A percentile compares a stretch with the other conserved stretches of the same genome.
Conservation (phyloP, 2,113 vertebrate genomes). For the Oceanodroma tethys region DNA sequence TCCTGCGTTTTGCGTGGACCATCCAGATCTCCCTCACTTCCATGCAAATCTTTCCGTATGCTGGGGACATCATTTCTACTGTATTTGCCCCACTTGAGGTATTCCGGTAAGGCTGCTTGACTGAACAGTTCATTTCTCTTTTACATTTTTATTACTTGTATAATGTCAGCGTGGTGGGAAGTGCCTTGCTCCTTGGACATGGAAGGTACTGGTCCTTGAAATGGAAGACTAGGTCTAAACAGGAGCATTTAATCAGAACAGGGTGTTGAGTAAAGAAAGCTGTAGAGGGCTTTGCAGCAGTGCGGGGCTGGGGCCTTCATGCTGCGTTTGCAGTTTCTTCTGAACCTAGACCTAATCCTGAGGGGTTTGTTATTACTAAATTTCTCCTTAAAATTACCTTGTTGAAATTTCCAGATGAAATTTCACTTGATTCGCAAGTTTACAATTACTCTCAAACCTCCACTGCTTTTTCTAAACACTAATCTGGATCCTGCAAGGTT, state of each 20-base stretch:
- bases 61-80: slow-evolving; percentile 87
- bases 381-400: not conserved
- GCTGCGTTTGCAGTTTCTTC: not conserved
- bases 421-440: not conserved
- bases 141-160: not conserved
- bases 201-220: not conserved
- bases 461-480: not conserved
- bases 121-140: not conserved
- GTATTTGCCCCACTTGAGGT: slow-evolving; percentile 95
- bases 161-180: rapidly evolving
- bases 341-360: not conserved
- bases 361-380: not conserved
- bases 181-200: rapidly evolving
- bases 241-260: not conserved
- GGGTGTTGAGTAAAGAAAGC: not conserved
- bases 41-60: slow-evolving; percentile 74
- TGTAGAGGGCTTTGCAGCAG: not conserved
- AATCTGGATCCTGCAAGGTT: not conserved
- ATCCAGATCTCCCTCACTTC: slow-evolving; percentile 88
- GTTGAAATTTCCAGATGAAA: not conserved
- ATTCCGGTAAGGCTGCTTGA: slow-evolving; percentile 83
- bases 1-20: slow-evolving; percentile 96
- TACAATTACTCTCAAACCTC: not conserved
- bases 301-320: not conserved
- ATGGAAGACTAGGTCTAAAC: not conserved